Conservation (phyloP, 37 sponge, comb jelly and placozoan genomes). For the Aplysina aerophoba region DNA sequence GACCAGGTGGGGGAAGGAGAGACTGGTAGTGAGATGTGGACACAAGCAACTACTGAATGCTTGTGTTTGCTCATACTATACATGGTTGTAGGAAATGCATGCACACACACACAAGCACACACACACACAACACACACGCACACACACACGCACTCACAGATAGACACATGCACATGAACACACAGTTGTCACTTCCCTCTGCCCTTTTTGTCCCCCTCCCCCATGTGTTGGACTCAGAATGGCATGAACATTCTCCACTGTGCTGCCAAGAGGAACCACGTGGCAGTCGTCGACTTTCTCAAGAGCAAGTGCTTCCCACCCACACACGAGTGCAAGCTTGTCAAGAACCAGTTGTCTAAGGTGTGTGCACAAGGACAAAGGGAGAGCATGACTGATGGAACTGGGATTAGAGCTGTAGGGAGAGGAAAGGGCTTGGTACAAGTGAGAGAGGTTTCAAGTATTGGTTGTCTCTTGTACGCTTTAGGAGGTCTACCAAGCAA, state of each 20-base stretch:
- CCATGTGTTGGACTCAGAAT: background rate
- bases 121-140: too few relatives aligned
- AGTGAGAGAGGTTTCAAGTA: too few relatives aligned
- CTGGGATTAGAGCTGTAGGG: too few relatives aligned
- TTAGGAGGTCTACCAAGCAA: background rate
- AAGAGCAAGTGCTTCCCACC: constrained; percentile 53
- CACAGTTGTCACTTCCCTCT: constrained; percentile 10
- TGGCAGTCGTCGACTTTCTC: constrained; percentile 54
- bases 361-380: background rate
- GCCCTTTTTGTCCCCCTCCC: background rate
- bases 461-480: background rate
- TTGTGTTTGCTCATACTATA: too few relatives aligned
- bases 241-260: constrained; percentile 52
- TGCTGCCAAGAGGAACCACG: constrained; percentile 53
- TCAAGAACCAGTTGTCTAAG: background rate
- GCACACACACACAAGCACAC: too few relatives aligned
- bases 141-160: too few relatives aligned
- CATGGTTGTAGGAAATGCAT: too few relatives aligned
- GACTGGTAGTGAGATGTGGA: too few relatives aligned
- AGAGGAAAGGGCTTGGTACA: too few relatives aligned
- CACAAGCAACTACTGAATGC: too few relatives aligned
- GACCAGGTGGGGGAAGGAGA: background rate
- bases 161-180: too few relatives aligned
- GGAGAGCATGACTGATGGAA: too few relatives aligned
- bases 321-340: constrained; percentile 28